Base-by-base conservation (phyloP, 53 echinoderm and acorn worm species). In the Arbacia lixula region DNA sequence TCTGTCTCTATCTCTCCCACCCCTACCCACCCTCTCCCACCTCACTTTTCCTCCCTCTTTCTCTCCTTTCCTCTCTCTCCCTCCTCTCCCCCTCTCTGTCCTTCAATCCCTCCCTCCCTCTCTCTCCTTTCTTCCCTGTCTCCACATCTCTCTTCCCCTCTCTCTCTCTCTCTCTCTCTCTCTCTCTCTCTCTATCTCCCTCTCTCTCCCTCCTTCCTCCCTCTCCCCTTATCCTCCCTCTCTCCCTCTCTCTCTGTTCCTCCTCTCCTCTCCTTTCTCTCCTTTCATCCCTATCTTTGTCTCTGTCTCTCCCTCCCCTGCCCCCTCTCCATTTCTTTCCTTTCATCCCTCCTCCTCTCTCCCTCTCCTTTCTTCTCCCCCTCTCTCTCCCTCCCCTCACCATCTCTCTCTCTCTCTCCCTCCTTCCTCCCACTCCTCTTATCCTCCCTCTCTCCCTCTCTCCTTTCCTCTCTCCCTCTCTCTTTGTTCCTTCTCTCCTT, bases 141-240 rank as follows among this genome's bases (percentile, higher is more conserved):
- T 12, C 25, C 10, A 27, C 9, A 57, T 9, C 4, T 27, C 25
- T 8, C 12, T 27, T 27, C 11, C 25, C 25, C 22, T 14, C 2
- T 1, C 50, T 1, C 50, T 50, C 50, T 57, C 26, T 57, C 58
- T 25, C 58, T 57, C 25, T 57, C 58, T 57, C 58, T 50, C 50
- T 50, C 50, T 8, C 12, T 27, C 25, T 26, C 25, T 27, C 22
- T 14, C 2, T 1, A 12, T 1, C 50, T 50, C 50, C 29, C 26
- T 57, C 58, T 25, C 58, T 57, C 25, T 57, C 58, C 29, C 58
- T 50, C 50, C n/a, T n/a, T n/a, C n/a, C n/a, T n/a, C n/a, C n/a
- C n/a, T n/a, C n/a, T n/a, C n/a, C n/a, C n/a, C n/a, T n/a, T n/a
- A n/a, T n/a, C n/a, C n/a, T 50, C 50, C 9, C 4, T 27, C 25